A percentile compares a stretch with the other conserved stretches of the same genome.
phyloP scores from a whole-genome alignment of 2,797 vertebrate genomes.

The Buphagus erythrorhynchus region DNA sequence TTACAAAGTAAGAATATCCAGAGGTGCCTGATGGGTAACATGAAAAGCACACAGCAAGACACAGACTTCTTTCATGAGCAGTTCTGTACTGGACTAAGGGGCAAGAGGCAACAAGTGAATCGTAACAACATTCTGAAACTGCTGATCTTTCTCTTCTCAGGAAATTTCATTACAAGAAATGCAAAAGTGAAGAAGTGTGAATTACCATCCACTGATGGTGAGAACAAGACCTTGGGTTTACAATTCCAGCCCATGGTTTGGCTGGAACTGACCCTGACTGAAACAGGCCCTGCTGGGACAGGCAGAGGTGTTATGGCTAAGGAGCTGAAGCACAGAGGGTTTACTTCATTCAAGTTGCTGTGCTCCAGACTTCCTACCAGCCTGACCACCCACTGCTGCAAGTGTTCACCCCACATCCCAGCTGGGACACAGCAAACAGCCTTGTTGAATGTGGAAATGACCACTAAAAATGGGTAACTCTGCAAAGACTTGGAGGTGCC shows the following conservation, averaged over 20 bases:
- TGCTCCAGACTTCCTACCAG: not conserved
- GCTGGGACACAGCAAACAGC: not conserved
- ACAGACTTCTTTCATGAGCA: not conserved
- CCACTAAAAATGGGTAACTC: not conserved
- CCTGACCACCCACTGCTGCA: not conserved
- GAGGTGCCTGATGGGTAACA: not conserved
- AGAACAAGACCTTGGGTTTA: not conserved
- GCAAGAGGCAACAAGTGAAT: not conserved
- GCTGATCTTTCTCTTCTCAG: not conserved
- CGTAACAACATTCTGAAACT: not conserved
- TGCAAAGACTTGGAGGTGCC: not conserved
- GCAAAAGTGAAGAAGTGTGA: not conserved
- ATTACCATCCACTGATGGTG: accelerated
- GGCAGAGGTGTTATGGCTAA: not conserved
- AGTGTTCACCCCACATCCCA: not conserved
- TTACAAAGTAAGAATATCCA: not conserved
- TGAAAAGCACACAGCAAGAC: not conserved
- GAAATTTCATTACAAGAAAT: not conserved
- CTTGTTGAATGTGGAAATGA: not conserved
- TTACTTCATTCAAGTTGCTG: not conserved
- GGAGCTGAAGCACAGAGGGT: not conserved
- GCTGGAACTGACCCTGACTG: not conserved
- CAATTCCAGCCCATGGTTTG: not conserved
- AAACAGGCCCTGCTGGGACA: not conserved
- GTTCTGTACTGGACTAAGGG: not conserved